Evolutionary conservation across 2,797 vertebrate species (phyloP).

Genomic region (Acomys russatus): DNA sequence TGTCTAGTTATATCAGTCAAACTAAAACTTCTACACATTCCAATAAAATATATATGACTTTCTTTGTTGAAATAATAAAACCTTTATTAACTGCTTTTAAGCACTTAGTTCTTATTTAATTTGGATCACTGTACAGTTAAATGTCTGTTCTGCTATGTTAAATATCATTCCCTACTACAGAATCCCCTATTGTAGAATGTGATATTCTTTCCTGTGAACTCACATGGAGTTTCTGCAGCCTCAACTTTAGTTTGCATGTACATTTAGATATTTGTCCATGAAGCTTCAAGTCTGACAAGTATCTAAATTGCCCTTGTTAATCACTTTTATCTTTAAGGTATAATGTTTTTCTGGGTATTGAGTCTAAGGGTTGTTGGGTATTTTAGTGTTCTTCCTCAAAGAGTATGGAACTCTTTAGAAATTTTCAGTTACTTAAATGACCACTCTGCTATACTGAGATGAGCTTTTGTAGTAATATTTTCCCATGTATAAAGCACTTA

Average conservation of each 20-base stretch:
- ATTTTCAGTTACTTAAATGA: background rate
- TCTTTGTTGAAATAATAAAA: slow-evolving; percentile 68
- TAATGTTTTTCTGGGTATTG: slow-evolving; percentile 1
- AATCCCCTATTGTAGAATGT: slow-evolving; percentile 5
- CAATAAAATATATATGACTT: slow-evolving; percentile 64
- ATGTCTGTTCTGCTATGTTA: slow-evolving; percentile 57
- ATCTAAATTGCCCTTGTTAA: background rate
- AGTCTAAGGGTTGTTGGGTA: background rate
- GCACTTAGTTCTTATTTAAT: slow-evolving; percentile 76
- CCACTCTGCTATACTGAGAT: background rate
- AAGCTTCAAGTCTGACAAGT: background rate
- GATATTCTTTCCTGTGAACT: slow-evolving; percentile 16
- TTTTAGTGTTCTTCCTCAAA: slow-evolving; percentile 2
- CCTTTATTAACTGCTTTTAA: slow-evolving; percentile 67
- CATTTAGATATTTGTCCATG: background rate
- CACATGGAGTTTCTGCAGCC: background rate
- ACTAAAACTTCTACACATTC: slow-evolving; percentile 65
- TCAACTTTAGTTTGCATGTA: background rate
- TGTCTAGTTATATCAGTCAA: slow-evolving; percentile 68
- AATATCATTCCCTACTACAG: slow-evolving; percentile 45
- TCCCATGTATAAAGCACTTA: background rate
- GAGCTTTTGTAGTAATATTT: slow-evolving; percentile 6
- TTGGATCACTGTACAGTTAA: slow-evolving; percentile 54
- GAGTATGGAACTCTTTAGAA: background rate
- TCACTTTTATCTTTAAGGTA: background rate